These are phyloP conservation scores for Gymnogyps californianus DNA, from an alignment of 2,113 vertebrate genomes.

Conservation along the genomic window DNA sequence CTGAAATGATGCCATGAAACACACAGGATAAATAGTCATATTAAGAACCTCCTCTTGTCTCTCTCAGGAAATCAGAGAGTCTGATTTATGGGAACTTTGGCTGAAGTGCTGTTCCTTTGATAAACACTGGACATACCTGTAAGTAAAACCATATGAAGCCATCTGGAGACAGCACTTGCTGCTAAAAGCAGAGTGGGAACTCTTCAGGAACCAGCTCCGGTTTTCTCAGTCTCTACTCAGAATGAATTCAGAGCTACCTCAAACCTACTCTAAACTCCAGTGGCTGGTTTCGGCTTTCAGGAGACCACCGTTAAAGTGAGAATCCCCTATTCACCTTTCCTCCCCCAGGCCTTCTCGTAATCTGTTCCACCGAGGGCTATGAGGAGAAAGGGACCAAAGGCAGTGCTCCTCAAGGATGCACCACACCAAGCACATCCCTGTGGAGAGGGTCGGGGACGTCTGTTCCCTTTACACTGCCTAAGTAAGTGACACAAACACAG, in stretches of 20 bases:
- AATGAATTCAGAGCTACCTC: background rate
- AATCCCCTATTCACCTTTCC: background rate
- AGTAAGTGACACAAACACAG: background rate
- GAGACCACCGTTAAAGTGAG: background rate
- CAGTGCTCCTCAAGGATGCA: background rate
- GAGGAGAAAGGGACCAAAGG: background rate
- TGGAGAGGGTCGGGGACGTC: background rate
- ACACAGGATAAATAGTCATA: background rate
- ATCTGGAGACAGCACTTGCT: background rate
- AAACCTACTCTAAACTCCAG: background rate
- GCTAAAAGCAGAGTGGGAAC: background rate
- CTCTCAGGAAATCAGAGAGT: background rate
- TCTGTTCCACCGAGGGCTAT: background rate
- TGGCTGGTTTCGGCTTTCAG: background rate
- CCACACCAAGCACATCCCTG: background rate
- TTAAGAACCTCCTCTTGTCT: background rate
- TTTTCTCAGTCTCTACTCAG: background rate
- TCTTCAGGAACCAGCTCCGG: background rate
- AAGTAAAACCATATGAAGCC: background rate
- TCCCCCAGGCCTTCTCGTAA: background rate
- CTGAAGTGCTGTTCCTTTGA: background rate
- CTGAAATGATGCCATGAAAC: background rate
- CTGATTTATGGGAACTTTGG: background rate
- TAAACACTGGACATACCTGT: background rate
- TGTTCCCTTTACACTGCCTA: background rate